Evolutionary conservation across 2,888 invertebrate species (phyloP), one percentile per base, ranked within the genome.

Genomic region (Buathra laborator): DNA sequence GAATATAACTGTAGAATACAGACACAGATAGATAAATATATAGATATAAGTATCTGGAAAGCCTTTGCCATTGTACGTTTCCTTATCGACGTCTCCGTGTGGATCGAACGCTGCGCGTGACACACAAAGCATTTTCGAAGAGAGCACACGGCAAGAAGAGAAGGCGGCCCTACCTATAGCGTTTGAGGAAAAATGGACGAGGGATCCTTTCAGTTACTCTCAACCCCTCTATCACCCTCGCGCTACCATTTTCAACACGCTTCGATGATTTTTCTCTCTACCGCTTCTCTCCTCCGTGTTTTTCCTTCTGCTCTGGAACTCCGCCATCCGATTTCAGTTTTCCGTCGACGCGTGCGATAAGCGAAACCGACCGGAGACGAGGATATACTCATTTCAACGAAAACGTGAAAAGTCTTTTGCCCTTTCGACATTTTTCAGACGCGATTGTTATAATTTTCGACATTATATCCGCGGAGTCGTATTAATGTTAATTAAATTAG

Each of bases 61-160:
- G 51, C 14, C 19, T 68, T 53, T 44, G 70, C 62, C 64, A 83
- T 79, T 75, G 83, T 78, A 79, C 79, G 75, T 79, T 79, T 70
- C 46, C 74, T 83, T 83, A 83, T 83, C 79, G 83, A 79, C 79
- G 72, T 79, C 74, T 79, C 72, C 19, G 74, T 59, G 78, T 72
- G 29, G 72, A 43, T 62, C 59, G 64, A 70, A 43, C 74, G 32
- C 74, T 83, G 79, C 74, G 62, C 79, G 70, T 79, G 83, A 79
- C 79, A 79, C 79, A 83, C 83, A 75, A 71, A 83, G 68, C 78
- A 16, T 78, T 70, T 37, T 46, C 56, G 37, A 75, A 74, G 70
- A 59, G 53, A 37, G 37, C 37, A 7, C 43, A 59, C 46, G 16
- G 43, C 56, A 51, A 68, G 14, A 29, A 67, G 46, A 79, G 56